Evolutionary conservation across 2,113 vertebrate species (phyloP).

Genomic region (Trichomycterus rosablanca): DNA sequence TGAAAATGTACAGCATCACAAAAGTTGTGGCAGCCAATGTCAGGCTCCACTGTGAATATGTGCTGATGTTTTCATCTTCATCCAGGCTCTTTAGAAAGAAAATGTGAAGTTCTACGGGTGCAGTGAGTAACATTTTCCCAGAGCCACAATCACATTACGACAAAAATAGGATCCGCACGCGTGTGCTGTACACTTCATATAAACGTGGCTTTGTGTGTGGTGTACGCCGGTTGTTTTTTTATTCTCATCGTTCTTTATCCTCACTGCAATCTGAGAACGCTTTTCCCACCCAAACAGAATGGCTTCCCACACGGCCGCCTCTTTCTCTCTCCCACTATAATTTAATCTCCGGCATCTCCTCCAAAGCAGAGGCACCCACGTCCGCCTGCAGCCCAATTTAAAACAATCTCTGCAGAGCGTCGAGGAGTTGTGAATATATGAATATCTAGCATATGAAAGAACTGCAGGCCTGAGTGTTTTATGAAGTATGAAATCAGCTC

Average conservation of each 20-base stretch:
- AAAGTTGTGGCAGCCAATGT: slow-evolving; percentile 18
- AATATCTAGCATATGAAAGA: slow-evolving; percentile 50
- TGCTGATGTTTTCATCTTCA: slow-evolving; percentile 9
- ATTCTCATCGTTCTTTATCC: slow-evolving; percentile 60
- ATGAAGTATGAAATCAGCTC: slow-evolving; percentile 27
- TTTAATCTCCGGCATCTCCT: slow-evolving; percentile 59
- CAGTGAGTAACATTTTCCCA: slow-evolving; percentile 1
- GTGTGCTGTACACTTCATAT: neutral
- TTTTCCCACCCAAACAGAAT: slow-evolving; percentile 53
- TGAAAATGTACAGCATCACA: too few species aligned
- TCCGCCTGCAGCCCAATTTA: slow-evolving; percentile 57
- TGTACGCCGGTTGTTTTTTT: slow-evolving; percentile 9
- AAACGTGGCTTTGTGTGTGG: neutral
- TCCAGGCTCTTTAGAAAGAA: slow-evolving; percentile 9
- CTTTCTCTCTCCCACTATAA: slow-evolving; percentile 53
- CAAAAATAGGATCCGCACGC: neutral
- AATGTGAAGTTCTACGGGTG: slow-evolving; percentile 24
- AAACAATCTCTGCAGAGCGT: slow-evolving; percentile 57
- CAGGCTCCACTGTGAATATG: slow-evolving; percentile 21
- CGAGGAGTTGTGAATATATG: slow-evolving; percentile 59
- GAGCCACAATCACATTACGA: slow-evolving; percentile 19
- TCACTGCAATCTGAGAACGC: slow-evolving; percentile 62
- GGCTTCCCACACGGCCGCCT: slow-evolving; percentile 31
- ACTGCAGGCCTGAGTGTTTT: slow-evolving; percentile 22
- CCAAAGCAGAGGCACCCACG: slow-evolving; percentile 33